Percentiles rank a stretch among this genome's conserved stretches.
phyloP scores from a whole-genome alignment of 2,113 vertebrate genomes.

The Prunella fulvescens region DNA sequence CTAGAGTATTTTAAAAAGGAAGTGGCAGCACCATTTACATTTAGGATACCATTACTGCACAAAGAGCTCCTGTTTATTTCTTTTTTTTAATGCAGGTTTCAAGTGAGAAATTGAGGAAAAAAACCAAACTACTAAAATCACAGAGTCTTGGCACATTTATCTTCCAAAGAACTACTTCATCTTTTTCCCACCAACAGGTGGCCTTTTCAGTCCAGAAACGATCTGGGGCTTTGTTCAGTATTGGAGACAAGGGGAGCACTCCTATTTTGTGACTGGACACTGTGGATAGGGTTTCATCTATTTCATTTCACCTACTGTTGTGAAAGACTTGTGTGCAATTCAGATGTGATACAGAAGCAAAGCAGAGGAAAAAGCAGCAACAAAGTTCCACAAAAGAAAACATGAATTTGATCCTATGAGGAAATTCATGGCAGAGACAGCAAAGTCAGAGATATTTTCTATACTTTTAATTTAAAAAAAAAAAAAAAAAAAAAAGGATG shows the following conservation, averaged over 20 bases:
- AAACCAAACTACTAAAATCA: not conserved
- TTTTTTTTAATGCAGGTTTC: not conserved
- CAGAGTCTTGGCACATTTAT: slow-evolving; percentile 1
- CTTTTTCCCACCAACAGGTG: not conserved
- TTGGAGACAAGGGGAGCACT: not conserved
- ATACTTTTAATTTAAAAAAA: not conserved
- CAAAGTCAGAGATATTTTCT: not conserved
- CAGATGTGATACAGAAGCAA: slow-evolving; percentile 25
- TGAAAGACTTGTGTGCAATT: not conserved
- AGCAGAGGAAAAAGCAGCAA: slow-evolving; percentile 15
- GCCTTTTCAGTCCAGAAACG: slow-evolving; percentile 30
- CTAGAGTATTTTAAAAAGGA: not conserved
- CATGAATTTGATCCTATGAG: not conserved
- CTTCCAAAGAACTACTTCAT: not conserved
- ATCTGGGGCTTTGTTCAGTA: not conserved
- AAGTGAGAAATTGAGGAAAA: not conserved
- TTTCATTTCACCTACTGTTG: slow-evolving; percentile 23
- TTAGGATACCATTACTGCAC: not conserved
- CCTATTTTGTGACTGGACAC: not conserved
- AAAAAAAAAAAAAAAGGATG: not conserved
- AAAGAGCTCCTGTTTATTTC: not conserved
- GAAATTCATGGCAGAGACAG: not conserved
- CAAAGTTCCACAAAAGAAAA: slow-evolving; percentile 24
- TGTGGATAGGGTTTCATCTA: not conserved
- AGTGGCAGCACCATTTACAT: not conserved